Evolutionary conservation across 2,888 invertebrate genomes (phyloP).

Genomic region (Xanthorhoe spadicearia): DNA sequence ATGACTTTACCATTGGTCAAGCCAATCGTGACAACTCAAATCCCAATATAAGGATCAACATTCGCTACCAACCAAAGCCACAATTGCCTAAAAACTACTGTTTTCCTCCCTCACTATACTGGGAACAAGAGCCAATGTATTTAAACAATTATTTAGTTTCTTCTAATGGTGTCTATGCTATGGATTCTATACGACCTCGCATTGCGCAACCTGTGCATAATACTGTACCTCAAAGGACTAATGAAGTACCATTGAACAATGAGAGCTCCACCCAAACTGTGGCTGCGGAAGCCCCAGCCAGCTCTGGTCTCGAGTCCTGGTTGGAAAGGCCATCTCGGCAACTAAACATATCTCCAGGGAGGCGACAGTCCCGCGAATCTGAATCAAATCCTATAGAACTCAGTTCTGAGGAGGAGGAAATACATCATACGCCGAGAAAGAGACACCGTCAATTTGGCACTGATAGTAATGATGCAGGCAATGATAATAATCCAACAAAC

Average conservation of each 20-base stretch:
- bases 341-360: conserved; percentile 75
- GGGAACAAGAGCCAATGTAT: conserved; percentile 46
- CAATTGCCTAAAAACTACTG: conserved; percentile 62
- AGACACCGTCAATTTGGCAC: conserved; percentile 48
- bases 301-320: conserved; percentile 31
- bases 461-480: conserved; percentile 53
- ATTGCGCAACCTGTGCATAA: conserved; percentile 49
- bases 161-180: conserved; percentile 46
- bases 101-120: conserved; percentile 52
- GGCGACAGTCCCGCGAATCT: conserved; percentile 73
- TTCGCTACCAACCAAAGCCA: conserved; percentile 77
- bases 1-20: conserved; percentile 63
- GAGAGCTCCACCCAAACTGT: conserved; percentile 31
- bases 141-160: conserved; percentile 65
- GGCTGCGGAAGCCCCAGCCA: conserved; percentile 3
- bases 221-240: conserved; percentile 41
- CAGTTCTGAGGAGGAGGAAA: conserved; percentile 81
- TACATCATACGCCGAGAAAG: conserved; percentile 59
- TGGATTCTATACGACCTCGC: conserved; percentile 38
- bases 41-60: conserved; percentile 60
- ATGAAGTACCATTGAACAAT: conserved; percentile 35
- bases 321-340: conserved; percentile 77
- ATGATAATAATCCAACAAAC: conserved; percentile 24
- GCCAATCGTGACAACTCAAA: conserved; percentile 58
- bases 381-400: conserved; percentile 75